phyloP scores from a whole-genome alignment of 2,113 vertebrate species.

The Vombatus ursinus region DNA sequence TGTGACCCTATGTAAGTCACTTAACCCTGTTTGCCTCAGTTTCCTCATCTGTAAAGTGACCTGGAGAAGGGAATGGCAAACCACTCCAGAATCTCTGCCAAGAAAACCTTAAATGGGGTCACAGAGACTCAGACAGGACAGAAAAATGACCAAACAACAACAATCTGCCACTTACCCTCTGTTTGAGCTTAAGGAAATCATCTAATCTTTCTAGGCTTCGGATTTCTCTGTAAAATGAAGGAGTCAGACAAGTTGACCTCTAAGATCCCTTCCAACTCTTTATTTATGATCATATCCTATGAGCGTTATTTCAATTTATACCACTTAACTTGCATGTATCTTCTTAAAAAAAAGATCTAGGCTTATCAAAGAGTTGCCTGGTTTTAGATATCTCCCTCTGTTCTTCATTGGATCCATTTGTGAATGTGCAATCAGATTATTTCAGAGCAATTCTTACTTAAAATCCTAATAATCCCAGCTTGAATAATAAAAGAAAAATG shows the following conservation, averaged over 20 bases:
- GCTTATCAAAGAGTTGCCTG: neutral
- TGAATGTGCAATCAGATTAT: neutral
- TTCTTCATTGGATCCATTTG: no score
- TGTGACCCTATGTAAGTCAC: neutral
- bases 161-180: neutral
- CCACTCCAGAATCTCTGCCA: neutral
- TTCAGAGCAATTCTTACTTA: neutral
- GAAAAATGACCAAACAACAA: neutral
- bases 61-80: neutral
- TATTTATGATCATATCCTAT: neutral
- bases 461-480: neutral
- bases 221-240: neutral
- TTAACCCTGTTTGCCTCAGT: neutral
- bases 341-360: neutral
- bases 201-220: neutral
- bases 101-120: neutral
- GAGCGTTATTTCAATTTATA: neutral
- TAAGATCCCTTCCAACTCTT: neutral
- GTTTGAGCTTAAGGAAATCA: neutral
- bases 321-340: neutral
- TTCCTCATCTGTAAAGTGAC: neutral
- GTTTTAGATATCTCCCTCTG: no score
- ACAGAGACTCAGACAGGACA: neutral
- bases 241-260: neutral
- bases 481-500: neutral